Percentiles rank a stretch among this genome's conserved stretches.
Evolutionary conservation across 2,113 vertebrate genomes (phyloP).

Genomic region (Tauraco erythrolophus): DNA sequence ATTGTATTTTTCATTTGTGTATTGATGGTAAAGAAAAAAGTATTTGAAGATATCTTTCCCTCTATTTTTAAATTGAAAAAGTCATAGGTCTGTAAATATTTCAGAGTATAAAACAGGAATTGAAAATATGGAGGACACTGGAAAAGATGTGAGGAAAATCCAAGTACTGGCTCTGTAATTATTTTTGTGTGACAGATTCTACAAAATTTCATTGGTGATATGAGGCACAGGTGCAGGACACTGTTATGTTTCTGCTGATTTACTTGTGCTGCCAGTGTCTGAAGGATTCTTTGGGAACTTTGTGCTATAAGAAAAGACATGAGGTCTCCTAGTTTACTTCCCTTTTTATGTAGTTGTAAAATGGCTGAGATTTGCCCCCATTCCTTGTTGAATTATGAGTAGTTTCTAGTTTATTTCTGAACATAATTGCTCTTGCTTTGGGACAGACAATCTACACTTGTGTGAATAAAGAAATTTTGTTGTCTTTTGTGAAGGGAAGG

Average conservation of each 20-base stretch:
- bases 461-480: not conserved
- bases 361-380: not conserved
- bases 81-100: not conserved
- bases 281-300: not conserved
- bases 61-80: not conserved
- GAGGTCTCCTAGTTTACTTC: not conserved
- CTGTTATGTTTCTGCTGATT: not conserved
- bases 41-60: not conserved
- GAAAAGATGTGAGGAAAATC: not conserved
- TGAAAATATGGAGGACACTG: not conserved
- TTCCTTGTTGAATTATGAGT: not conserved
- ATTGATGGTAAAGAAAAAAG: not conserved
- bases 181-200: not conserved
- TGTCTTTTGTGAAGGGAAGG: not conserved
- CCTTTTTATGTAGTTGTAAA: not conserved
- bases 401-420: not conserved
- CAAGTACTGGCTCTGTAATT: not conserved
- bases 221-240: not conserved
- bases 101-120: not conserved
- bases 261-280: not conserved
- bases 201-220: not conserved
- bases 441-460: rapidly evolving
- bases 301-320: not conserved
- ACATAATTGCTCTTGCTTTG: not conserved
- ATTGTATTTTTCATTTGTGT: not conserved